Base-by-base conservation (phyloP, 2,888 invertebrate species). In the Cistogaster globosa region DNA sequence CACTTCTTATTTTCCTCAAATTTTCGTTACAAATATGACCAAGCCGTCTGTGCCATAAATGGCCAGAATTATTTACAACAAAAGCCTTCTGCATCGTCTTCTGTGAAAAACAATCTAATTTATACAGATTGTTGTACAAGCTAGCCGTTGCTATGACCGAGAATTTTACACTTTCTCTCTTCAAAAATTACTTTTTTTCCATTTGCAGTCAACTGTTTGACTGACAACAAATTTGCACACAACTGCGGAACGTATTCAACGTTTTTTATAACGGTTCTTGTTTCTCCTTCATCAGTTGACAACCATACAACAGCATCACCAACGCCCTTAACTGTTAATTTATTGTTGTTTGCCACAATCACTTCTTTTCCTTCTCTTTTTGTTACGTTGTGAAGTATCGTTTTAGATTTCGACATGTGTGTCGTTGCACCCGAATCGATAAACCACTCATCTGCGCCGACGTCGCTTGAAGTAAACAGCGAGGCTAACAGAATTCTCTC, bases 41-140 rank as follows among this genome's bases (percentile, higher is more conserved):
- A 42, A 89, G 42, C 22, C 87, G 67, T 26, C 83, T 69, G 45
- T 88, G 88, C 87, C 88, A 88, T 11, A 88, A 45, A 0, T 81
- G 22, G 14, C 71, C 57, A 67, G 55, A 38, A 18, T 78, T 71
- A 48, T 68, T 72, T 18, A 58, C 74, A 38, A 57, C 12, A 22
- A 74, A 26, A 11, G 55, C 80, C 51, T 65, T 51, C 26, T 57
- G 36, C 12, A 12, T 45, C 9, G 75, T 63, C 18, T 20, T 5
- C 38, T 38, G 38, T 4, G 57, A 26, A 65, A 57, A 45, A 22
- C 83, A 72, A 67, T 68, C 42, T 14, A 80, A 51, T n/a, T 38
- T 63, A 45, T 86, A 45, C 12, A 45, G 16, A 14, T 5, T 45
- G 16, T 45, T 45, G 5, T 45, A 12, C 16, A 55, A 16, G 7